Conservation (phyloP, 2,113 vertebrate genomes). For the Cygnus atratus region DNA sequence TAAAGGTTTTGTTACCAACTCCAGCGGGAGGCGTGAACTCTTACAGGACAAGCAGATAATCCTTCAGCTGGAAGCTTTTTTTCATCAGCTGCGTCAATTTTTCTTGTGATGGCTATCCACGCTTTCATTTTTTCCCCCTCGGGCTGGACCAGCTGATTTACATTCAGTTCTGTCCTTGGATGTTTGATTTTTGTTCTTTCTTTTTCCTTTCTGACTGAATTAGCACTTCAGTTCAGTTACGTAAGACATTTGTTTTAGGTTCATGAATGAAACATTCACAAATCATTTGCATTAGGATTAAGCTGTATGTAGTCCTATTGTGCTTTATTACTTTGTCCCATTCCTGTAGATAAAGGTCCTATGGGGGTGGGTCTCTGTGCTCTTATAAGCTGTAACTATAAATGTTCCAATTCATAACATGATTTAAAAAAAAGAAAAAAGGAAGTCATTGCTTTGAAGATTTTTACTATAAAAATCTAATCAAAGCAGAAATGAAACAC, state of each 20-base stretch:
- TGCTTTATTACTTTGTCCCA: neutral
- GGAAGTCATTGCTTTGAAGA: neutral
- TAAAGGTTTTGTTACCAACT: neutral
- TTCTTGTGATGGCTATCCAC: neutral
- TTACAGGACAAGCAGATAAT: slow-evolving; percentile 5
- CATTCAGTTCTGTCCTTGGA: neutral
- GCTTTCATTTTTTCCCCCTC: neutral
- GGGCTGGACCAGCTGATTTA: neutral
- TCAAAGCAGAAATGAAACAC: neutral
- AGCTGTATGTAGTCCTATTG: neutral
- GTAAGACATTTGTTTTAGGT: neutral
- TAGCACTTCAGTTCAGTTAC: neutral
- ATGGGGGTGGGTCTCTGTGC: neutral
- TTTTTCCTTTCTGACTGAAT: neutral
- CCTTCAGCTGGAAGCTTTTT: slow-evolving; percentile 34
- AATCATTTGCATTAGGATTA: slow-evolving; percentile 1
- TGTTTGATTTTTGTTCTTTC: neutral
- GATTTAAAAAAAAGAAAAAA: neutral
- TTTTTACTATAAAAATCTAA: neutral
- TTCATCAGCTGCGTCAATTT: neutral
- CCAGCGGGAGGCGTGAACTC: slow-evolving; percentile 13
- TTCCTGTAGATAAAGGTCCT: neutral
- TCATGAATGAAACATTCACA: neutral
- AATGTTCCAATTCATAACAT: neutral
- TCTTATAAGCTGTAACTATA: neutral